Percentiles rank a stretch among this genome's conserved stretches.
Conservation (phyloP, 2,888 invertebrate species). For the Lasius fuliginosus region DNA sequence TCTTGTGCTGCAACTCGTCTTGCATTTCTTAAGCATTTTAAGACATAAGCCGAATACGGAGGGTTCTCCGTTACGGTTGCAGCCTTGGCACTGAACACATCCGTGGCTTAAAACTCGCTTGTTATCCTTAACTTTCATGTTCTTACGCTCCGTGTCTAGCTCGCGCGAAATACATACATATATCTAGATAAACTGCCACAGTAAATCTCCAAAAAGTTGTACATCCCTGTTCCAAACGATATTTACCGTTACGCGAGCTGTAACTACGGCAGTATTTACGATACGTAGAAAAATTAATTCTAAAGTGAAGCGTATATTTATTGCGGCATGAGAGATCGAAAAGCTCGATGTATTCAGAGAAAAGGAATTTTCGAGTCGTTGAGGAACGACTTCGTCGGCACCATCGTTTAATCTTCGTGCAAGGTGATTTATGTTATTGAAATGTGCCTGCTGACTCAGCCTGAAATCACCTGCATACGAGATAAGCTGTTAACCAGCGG, state of each 20-base stretch:
- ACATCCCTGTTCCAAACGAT: not conserved
- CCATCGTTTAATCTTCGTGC: conserved; percentile 65
- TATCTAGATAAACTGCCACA: conserved; percentile 19
- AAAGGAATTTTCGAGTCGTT: conserved; percentile 69
- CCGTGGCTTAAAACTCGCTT: conserved; percentile 34
- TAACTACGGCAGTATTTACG: not conserved
- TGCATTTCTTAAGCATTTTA: conserved; percentile 53
- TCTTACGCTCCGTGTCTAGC: not conserved
- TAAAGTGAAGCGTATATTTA: not conserved
- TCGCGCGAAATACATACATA: not conserved
- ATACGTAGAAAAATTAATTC: not conserved
- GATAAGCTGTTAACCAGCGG: conserved; percentile 64
- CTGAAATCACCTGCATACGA: conserved; percentile 69
- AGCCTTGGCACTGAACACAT: conserved; percentile 46
- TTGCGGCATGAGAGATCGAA: not conserved
- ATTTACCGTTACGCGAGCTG: not conserved
- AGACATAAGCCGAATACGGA: conserved; percentile 34
- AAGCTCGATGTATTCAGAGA: conserved; percentile 9
- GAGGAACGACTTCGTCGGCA: conserved; percentile 50
- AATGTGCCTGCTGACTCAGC: conserved; percentile 56
- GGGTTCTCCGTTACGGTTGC: not conserved
- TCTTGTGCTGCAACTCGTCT: conserved; percentile 17
- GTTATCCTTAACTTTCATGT: conserved; percentile 46
- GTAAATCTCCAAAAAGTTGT: conserved; percentile 36
- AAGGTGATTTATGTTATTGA: conserved; percentile 76